Evolutionary conservation across 2,113 vertebrate species (phyloP), one percentile per base, ranked within the genome.

Genomic region (Atherinomorus stipes): DNA sequence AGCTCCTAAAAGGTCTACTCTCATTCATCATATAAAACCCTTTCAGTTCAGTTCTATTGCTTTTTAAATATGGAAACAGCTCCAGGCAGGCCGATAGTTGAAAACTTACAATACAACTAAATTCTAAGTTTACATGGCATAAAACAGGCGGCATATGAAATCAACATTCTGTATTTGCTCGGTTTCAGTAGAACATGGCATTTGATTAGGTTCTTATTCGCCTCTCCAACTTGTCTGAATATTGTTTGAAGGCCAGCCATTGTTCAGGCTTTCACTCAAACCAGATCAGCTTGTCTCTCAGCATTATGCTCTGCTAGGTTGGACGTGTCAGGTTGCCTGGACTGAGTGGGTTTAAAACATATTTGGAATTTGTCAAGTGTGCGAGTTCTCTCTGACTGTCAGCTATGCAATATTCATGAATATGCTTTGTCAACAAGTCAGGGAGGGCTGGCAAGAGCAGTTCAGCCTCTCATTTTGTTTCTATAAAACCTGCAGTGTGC

Each of bases 21-120:
- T 73, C 57, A 59, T 73, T 72, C 52, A 61, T 75, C 53, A 70
- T 21, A 57, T 11, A 0, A 58, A 63, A 51, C 53, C 44, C 53
- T 63, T 52, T 68, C 26, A 45, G 61, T 40, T 45, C 6, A 56
- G n/a, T 69, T 56, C 7, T 64, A 12, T 37, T 54, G 16, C 44
- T 34, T 40, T 57, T 68, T 5, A 10, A 71, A 59, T 40, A 21
- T 26, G 16, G 8, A 62, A 76, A 63, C 52, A 37, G 23, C 50
- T 72, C 6, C 2, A 1, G 1, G 57, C 31, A 54, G 22, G 47
- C 4, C 10, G 22, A 49, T n/a, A 25, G 38, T 53, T 45, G 51
- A 25, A 44, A 57, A 64, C 28, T 12, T 50, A 16, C 1, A 44
- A 7, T 45, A 21, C 4, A 50, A 56, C 21, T 54, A 18, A 60